phyloP scores from a whole-genome alignment of 2,888 invertebrate genomes.

The Neoscelio sp. region DNA sequence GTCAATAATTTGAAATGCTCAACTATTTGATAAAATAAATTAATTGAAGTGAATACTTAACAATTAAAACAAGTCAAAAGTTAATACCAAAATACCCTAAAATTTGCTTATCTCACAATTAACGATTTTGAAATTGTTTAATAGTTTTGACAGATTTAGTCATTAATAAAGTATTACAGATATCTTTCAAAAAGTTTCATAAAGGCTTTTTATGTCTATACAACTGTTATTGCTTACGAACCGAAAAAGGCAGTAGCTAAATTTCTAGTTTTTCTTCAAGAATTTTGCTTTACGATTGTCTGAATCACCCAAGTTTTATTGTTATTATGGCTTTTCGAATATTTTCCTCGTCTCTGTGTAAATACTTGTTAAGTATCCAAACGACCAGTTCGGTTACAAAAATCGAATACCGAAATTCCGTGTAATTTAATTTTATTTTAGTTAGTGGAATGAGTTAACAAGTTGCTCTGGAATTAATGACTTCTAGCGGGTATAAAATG shows the following conservation, averaged over 20 bases:
- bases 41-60: too few species aligned
- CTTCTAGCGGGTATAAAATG: too few species aligned
- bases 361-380: too few species aligned
- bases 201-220: conserved; percentile 31
- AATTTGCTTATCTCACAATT: conserved; percentile 9
- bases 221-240: conserved; percentile 6
- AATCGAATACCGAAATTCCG: not conserved
- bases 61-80: too few species aligned
- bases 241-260: conserved; percentile 40
- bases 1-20: too few species aligned
- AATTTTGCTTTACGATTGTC: conserved; percentile 29
- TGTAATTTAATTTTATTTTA: conserved; percentile 2
- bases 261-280: conserved; percentile 1
- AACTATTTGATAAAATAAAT: too few species aligned
- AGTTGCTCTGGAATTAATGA: too few species aligned
- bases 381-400: too few species aligned
- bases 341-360: not conserved
- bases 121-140: too few species aligned
- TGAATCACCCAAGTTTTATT: conserved; percentile 29
- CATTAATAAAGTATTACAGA: conserved; percentile 42
- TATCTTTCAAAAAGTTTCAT: conserved; percentile 14
- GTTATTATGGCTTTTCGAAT: conserved; percentile 1
- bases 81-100: too few species aligned
- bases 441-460: not conserved
- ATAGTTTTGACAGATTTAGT: conserved; percentile 25